Conservation (phyloP, 2,888 invertebrate genomes). For the Eupithecia pulchellata region DNA sequence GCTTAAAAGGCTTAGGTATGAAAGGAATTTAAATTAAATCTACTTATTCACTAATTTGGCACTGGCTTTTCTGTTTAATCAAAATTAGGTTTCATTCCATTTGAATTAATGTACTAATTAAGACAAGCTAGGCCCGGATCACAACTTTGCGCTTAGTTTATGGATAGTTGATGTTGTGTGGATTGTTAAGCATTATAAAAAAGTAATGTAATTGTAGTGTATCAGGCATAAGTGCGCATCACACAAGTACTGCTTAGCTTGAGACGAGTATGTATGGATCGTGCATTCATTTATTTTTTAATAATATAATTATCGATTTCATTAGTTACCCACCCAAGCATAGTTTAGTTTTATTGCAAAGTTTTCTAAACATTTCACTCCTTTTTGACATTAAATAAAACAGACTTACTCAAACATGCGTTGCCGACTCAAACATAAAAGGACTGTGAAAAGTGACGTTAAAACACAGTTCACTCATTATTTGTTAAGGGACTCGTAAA, state of each 20-base stretch:
- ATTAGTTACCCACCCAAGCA: background rate
- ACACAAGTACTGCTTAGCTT: too few relatives aligned
- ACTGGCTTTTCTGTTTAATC: background rate
- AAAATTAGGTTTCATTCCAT: background rate
- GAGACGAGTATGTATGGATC: too few relatives aligned
- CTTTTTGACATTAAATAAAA: background rate
- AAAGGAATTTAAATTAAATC: background rate
- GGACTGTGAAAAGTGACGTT: slow-evolving; percentile 10
- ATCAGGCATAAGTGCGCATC: too few relatives aligned
- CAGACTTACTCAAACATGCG: too few relatives aligned
- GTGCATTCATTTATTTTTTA: too few relatives aligned
- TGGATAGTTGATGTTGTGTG: too few relatives aligned
- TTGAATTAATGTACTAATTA: background rate
- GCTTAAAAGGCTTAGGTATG: background rate
- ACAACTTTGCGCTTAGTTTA: background rate
- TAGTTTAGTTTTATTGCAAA: background rate
- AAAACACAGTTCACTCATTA: slow-evolving; percentile 35
- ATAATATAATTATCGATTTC: too few relatives aligned
- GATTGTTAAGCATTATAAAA: too few relatives aligned
- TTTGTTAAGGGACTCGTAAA: slow-evolving; percentile 43
- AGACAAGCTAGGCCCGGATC: background rate
- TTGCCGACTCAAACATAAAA: slow-evolving; percentile 21
- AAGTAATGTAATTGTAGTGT: too few relatives aligned
- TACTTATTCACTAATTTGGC: background rate
- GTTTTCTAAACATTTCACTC: background rate